Conservation (phyloP, 2,888 invertebrate genomes). For the Fragum fragum region DNA sequence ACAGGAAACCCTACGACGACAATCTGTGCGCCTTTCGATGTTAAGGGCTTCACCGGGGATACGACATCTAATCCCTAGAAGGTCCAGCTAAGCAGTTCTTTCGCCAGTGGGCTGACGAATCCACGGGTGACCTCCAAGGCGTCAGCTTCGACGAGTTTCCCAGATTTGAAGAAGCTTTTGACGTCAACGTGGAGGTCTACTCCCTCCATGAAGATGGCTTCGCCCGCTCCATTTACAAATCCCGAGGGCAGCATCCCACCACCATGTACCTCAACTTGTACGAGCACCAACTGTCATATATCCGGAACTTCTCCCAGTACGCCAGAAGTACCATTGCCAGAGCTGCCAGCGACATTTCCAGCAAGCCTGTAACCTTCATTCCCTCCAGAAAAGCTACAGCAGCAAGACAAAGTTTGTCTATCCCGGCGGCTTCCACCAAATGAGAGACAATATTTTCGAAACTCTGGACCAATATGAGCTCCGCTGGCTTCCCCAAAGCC, state of each 20-base stretch:
- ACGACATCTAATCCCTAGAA: too few species aligned
- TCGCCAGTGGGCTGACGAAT: too few species aligned
- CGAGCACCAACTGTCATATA: constrained; percentile 54
- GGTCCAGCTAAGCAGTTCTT: too few species aligned
- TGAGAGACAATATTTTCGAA: constrained; percentile 38
- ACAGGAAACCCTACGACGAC: too few species aligned
- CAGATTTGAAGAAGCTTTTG: too few species aligned
- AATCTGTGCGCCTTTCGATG: too few species aligned
- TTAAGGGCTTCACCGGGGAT: too few species aligned
- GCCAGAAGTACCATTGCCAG: constrained; percentile 39
- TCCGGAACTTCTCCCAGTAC: constrained; percentile 33
- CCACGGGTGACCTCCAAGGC: too few species aligned
- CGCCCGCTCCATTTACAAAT: constrained; percentile 42
- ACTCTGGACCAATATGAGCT: too few species aligned
- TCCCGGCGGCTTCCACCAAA: constrained; percentile 38
- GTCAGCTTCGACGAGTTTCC: too few species aligned
- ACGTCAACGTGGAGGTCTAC: constrained; percentile 52
- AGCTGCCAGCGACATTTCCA: constrained; percentile 58
- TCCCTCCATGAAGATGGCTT: constrained; percentile 42
- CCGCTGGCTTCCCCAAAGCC: too few species aligned
- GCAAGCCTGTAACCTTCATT: constrained; percentile 16
- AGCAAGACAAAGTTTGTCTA: constrained; percentile 46
- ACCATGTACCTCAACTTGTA: constrained; percentile 55
- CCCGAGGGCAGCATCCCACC: constrained; percentile 17
- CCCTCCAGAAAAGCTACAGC: constrained; percentile 44